A percentile compares a stretch with the other conserved stretches of the same genome.
These are phyloP conservation scores for Dendrocopos noguchii DNA, from an alignment of 2,113 vertebrate genomes.

Conservation along the genomic window DNA sequence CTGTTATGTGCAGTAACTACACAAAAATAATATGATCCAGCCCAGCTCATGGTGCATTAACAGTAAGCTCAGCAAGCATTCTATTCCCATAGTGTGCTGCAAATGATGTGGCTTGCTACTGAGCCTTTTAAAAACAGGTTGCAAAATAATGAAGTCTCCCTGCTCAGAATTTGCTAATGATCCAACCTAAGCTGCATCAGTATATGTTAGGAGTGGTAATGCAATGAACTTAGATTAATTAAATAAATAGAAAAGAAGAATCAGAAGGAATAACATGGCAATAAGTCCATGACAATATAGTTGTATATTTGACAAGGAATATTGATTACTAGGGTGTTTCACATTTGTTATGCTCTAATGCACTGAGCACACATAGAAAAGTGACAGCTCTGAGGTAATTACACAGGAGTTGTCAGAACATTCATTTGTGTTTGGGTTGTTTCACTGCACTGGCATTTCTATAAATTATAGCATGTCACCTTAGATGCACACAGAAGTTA, in stretches of 20 bases:
- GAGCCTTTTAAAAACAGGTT: neutral
- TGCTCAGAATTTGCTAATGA: neutral
- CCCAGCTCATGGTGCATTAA: neutral
- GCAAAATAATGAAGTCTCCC: neutral
- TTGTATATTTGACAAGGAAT: conserved; percentile 48
- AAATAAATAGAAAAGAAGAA: conserved; percentile 29
- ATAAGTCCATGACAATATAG: conserved; percentile 48
- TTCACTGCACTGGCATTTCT: conserved; percentile 59
- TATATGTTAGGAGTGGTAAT: neutral
- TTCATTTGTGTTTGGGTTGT: conserved; percentile 64
- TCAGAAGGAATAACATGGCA: conserved; percentile 39
- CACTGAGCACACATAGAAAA: conserved; percentile 18
- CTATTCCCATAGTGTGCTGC: neutral
- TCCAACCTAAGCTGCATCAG: neutral
- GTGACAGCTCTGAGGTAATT: conserved; percentile 69
- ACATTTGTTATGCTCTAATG: conserved; percentile 55
- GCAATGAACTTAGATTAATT: neutral
- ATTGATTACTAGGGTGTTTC: conserved; percentile 64
- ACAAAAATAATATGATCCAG: neutral
- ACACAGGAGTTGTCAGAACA: conserved; percentile 62
- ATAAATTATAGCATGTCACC: conserved; percentile 66
- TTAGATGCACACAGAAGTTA: conserved; percentile 56
- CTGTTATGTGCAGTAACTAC: neutral
- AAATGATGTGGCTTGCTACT: neutral
- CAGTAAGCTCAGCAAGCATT: neutral